Evolutionary conservation across 2,113 vertebrate genomes (phyloP), one percentile per base, ranked within the genome.

Genomic region (Meleagris gallopavo): DNA sequence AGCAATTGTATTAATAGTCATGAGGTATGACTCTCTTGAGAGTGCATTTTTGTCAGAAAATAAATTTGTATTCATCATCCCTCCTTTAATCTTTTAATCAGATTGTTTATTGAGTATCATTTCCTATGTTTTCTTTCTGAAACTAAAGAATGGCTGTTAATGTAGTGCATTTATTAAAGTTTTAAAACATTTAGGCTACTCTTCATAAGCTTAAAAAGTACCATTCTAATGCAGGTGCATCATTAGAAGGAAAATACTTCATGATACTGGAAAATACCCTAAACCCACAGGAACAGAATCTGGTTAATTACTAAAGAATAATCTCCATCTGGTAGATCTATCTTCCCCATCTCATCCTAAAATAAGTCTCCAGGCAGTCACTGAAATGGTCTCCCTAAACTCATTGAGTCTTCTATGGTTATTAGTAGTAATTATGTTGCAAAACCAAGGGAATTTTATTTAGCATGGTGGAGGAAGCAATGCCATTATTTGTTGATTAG

Each of bases 401-500:
- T 97, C 38, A 75, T 80, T 58, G 90, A 97, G 88, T 85, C 95
- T 97, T 96, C 96, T 81, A 55, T 93, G 88, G 96, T 98, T 98
- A 97, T 98, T 98, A 97, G 95, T 94, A 83, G 94, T 97, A 98
- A 98, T 97, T 97, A 94, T 97, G 95, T 97, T 96, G 93, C 93
- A 94, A 80, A 95, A 97, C 86, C 78, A 91, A 84, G 94, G 95
- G 96, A 97, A 96, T 97, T 97, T 95, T 97, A 93, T 97, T 98
- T 97, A 97, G 95, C 4, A 0, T 58, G 70, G 82, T 88, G 77
- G 91, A 96, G 89, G 94, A 94, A 79, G 94, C 71, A 36, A 93
- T 97, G 96, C 92, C 97, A 95, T 98, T 97, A 97, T 97, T 97
- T 96, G 95, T 93, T 98, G 97, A 98, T 98, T 97, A 97, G 94